Percentiles rank a stretch among this genome's conserved stretches.
Conservation (phyloP, 2,888 invertebrate genomes). For the Apamea epomidion region DNA sequence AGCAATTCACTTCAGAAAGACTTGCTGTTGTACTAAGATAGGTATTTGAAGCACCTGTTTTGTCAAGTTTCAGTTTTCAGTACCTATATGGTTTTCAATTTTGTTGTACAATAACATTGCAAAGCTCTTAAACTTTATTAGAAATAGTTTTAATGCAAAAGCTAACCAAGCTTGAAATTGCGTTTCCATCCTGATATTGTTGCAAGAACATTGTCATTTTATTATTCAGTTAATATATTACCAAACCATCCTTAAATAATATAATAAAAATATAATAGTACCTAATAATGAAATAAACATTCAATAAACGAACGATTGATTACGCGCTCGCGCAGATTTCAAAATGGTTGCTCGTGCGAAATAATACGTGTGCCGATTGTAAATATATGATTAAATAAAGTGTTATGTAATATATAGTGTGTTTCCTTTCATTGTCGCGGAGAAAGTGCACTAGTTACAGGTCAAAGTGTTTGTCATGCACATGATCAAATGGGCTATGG, state of each 20-base stretch:
- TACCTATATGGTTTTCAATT: background rate
- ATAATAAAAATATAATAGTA: slow-evolving; percentile 32
- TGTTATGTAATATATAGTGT: slow-evolving; percentile 78
- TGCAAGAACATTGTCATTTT: background rate
- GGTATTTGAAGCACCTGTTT: background rate
- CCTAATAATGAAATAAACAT: slow-evolving; percentile 53
- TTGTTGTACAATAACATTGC: background rate
- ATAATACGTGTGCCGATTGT: slow-evolving; percentile 80
- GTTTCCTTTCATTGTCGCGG: slow-evolving; percentile 78
- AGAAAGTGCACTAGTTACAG: slow-evolving; percentile 66
- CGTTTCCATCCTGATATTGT: background rate
- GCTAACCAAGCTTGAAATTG: background rate
- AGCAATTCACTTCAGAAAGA: slow-evolving; percentile 42
- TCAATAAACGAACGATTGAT: slow-evolving; percentile 61
- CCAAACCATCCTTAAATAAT: slow-evolving; percentile 20
- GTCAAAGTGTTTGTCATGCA: slow-evolving; percentile 61
- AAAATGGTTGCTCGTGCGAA: slow-evolving; percentile 70
- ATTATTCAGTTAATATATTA: slow-evolving; percentile 21
- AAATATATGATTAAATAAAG: slow-evolving; percentile 83
- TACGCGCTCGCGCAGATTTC: slow-evolving; percentile 67
- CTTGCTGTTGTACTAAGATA: slow-evolving; percentile 30
- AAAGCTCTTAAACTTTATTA: background rate
- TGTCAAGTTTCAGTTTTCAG: background rate
- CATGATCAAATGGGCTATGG: slow-evolving; percentile 4
- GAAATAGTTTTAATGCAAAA: background rate